Percentiles rank a stretch among this genome's conserved stretches.
Evolutionary conservation across 2,888 invertebrate genomes (phyloP).

Genomic region (Azorinus chamasolen): DNA sequence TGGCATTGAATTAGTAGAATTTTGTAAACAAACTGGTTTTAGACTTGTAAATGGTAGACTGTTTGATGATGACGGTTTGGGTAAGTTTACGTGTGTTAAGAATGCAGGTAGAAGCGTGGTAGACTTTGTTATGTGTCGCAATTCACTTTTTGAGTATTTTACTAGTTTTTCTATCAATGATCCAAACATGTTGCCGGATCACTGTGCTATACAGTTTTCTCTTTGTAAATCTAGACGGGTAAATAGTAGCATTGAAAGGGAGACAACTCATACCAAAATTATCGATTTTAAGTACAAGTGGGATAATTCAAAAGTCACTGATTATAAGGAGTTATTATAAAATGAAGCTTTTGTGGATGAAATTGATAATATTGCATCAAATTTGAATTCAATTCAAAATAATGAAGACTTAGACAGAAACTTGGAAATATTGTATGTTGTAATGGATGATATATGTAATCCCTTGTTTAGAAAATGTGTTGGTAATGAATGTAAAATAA

Average conservation of each 20-base stretch:
- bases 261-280: no score
- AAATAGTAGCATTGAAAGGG: background rate
- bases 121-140: background rate
- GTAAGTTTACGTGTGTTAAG: background rate
- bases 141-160: conserved; percentile 2
- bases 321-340: background rate
- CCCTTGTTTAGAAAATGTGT: background rate
- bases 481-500: background rate
- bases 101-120: conserved; percentile 6
- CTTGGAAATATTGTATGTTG: background rate
- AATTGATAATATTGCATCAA: background rate
- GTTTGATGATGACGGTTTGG: background rate
- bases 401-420: background rate
- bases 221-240: background rate
- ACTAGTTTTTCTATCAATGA: background rate
- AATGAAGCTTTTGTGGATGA: background rate
- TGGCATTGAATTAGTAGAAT: conserved; percentile 10
- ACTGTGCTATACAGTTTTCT: conserved; percentile 7
- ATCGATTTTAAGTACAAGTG: background rate
- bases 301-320: no score
- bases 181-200: conserved; percentile 24
- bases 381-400: background rate
- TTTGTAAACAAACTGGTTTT: conserved; percentile 6
- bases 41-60: conserved; percentile 8
- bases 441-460: background rate